Percentiles rank a stretch among this genome's conserved stretches.
These are phyloP conservation scores for Tautogolabrus adspersus DNA, from an alignment of 2,113 vertebrate genomes.

Conservation along the genomic window DNA sequence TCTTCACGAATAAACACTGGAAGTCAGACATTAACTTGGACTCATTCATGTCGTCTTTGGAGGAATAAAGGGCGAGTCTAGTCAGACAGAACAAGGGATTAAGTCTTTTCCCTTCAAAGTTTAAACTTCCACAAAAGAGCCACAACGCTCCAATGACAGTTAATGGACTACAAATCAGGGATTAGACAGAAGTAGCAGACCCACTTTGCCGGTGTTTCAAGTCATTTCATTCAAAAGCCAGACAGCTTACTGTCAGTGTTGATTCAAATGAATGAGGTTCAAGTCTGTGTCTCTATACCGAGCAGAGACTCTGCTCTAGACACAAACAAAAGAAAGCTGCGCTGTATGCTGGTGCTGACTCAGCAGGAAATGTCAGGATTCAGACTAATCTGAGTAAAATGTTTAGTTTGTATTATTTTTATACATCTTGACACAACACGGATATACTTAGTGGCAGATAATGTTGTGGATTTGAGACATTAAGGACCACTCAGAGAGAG, in stretches of 20 bases:
- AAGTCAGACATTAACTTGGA: not conserved
- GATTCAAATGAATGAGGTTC: slow-evolving; percentile 18
- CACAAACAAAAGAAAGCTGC: not conserved
- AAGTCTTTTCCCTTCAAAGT: not conserved
- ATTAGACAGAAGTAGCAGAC: not conserved
- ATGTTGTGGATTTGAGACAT: not conserved
- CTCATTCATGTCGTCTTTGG: not conserved
- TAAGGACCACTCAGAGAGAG: not conserved
- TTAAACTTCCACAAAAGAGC: not conserved
- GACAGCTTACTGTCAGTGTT: not conserved
- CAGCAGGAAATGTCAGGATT: not conserved
- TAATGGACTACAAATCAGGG: not conserved
- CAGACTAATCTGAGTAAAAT: not conserved
- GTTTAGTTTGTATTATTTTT: not conserved
- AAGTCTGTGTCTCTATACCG: not conserved
- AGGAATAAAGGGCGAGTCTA: not conserved
- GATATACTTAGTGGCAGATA: not conserved
- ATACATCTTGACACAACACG: not conserved
- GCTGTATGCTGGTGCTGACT: not conserved
- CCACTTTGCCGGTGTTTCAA: not conserved
- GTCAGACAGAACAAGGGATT: not conserved
- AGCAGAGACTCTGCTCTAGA: slow-evolving; percentile 6
- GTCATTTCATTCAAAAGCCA: not conserved
- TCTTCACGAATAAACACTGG: not conserved
- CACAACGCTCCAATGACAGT: not conserved